Evolutionary conservation across 2,888 invertebrate genomes (phyloP).

Genomic region (Sialis lutaria): DNA sequence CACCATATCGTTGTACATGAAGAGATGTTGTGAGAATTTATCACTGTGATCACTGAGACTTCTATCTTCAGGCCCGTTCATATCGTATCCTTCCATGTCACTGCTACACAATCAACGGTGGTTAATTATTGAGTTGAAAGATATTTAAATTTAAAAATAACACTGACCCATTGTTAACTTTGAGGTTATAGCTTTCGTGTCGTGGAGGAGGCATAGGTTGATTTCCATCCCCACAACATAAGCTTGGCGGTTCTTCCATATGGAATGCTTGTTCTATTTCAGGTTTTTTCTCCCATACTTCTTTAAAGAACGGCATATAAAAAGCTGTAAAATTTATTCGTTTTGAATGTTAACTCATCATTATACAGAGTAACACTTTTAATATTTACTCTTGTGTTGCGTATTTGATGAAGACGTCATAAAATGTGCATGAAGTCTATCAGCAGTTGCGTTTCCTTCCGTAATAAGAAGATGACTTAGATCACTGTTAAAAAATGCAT

Average conservation of each 20-base stretch:
- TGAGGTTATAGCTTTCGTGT: constrained; percentile 62
- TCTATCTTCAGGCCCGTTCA: constrained; percentile 35
- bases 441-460: constrained; percentile 85
- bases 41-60: constrained; percentile 52
- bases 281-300: constrained; percentile 89
- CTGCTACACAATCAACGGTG: constrained; percentile 23
- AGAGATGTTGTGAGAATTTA: constrained; percentile 40
- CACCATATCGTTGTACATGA: constrained; percentile 37
- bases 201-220: constrained; percentile 50
- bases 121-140: neutral
- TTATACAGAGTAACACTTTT: constrained; percentile 1
- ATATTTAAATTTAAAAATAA: neutral
- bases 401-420: constrained; percentile 76
- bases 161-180: constrained; percentile 35
- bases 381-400: constrained; percentile 60
- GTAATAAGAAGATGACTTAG: constrained; percentile 79
- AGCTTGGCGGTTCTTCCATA: constrained; percentile 54
- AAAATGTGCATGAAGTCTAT: constrained; percentile 77
- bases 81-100: constrained; percentile 47
- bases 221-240: constrained; percentile 48
- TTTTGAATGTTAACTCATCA: neutral
- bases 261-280: constrained; percentile 88
- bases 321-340: constrained; percentile 43
- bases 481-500: constrained; percentile 79
- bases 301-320: constrained; percentile 90